These are phyloP conservation scores for Acanthis flammea DNA, from an alignment of 2,797 vertebrate genomes.

Conservation along the genomic window DNA sequence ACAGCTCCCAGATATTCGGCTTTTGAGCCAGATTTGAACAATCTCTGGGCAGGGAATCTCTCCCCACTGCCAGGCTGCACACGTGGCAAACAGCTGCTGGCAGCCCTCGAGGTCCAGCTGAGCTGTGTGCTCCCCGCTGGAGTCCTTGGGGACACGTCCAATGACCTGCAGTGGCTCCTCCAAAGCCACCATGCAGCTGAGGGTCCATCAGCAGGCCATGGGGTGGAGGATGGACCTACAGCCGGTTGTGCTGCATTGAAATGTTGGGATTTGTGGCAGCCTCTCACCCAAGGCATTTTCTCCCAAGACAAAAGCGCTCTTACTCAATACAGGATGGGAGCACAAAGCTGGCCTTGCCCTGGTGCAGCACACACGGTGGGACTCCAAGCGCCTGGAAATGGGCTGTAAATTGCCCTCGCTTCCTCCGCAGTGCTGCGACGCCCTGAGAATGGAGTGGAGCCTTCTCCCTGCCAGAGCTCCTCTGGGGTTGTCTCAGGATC, in stretches of 20 bases:
- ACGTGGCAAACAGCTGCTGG: conserved; percentile 35
- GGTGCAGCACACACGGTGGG: not conserved
- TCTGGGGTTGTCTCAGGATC: not conserved
- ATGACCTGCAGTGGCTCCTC: not conserved
- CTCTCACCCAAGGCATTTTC: conserved; percentile 25
- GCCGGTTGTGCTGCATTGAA: not conserved
- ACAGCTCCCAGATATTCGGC: not conserved
- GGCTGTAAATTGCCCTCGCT: not conserved
- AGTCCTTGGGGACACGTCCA: not conserved
- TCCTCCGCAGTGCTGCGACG: not conserved
- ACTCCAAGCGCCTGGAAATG: not conserved
- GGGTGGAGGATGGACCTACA: not conserved
- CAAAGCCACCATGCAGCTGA: not conserved
- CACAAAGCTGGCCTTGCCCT: not conserved
- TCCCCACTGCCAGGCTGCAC: not conserved
- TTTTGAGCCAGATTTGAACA: conserved; percentile 16
- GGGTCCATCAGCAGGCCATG: not conserved
- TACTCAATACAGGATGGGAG: conserved; percentile 50
- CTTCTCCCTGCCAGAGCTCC: not conserved
- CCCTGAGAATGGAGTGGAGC: not conserved
- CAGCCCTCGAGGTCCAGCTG: not conserved
- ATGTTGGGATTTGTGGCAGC: not conserved
- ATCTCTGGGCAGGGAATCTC: not conserved
- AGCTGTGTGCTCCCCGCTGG: not conserved
- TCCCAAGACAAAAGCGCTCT: conserved; percentile 49